These are phyloP conservation scores for Laspeyria flexula DNA, from an alignment of 2,888 invertebrate genomes.

Conservation along the genomic window DNA sequence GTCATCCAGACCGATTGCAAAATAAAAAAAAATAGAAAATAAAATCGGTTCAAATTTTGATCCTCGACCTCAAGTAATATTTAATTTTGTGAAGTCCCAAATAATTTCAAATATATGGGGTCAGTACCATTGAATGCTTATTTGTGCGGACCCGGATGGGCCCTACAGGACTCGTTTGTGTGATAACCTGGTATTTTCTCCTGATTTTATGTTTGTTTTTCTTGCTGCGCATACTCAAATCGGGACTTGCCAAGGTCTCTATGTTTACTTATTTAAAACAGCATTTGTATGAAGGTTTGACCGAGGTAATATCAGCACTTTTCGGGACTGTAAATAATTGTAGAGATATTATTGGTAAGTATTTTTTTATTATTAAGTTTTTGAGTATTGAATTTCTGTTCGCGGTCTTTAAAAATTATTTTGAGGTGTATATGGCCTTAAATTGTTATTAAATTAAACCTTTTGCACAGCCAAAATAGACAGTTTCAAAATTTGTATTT, in stretches of 20 bases:
- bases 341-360: conserved; percentile 2
- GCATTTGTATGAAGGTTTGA: conserved; percentile 30
- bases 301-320: conserved; percentile 18
- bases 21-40: too few species aligned
- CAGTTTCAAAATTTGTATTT: too few species aligned
- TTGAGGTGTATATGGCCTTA: too few species aligned
- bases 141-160: conserved; percentile 43
- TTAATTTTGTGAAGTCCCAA: conserved; percentile 16
- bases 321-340: background rate
- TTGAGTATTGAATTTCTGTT: background rate
- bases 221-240: conserved; percentile 18
- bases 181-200: conserved; percentile 55
- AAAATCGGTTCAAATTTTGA: too few species aligned
- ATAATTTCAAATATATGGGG: conserved; percentile 17
- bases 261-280: conserved; percentile 53
- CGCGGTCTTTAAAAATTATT: too few species aligned
- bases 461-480: too few species aligned
- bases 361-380: background rate
- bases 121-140: conserved; percentile 42
- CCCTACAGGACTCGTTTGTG: conserved; percentile 48
- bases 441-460: too few species aligned
- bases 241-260: background rate
- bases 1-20: too few species aligned
- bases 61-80: too few species aligned
- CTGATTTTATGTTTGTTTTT: conserved; percentile 55